Conservation (phyloP, 2,888 invertebrate species). For the Caenorhabditis japonica region DNA sequence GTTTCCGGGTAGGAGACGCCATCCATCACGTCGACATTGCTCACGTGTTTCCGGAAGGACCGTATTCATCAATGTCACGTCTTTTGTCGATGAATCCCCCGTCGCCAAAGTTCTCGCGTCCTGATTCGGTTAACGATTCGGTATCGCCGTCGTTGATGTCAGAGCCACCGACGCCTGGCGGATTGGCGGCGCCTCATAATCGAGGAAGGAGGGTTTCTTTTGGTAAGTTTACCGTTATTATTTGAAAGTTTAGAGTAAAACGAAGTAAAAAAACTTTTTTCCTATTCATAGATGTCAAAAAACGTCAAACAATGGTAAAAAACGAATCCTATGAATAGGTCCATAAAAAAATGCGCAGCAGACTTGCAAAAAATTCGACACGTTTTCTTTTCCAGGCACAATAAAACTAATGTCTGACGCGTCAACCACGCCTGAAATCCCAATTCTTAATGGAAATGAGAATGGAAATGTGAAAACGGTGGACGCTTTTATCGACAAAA, state of each 20-base stretch:
- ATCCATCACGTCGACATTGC: constrained; percentile 51
- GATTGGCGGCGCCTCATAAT: constrained; percentile 53
- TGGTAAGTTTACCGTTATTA: constrained; percentile 35
- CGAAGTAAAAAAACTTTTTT: no score
- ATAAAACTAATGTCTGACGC: constrained; percentile 60
- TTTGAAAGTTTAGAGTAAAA: no score
- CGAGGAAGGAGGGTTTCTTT: constrained; percentile 59
- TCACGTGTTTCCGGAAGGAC: constrained; percentile 54
- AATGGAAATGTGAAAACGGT: constrained; percentile 23
- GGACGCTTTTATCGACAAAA: constrained; percentile 44
- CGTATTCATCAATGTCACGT: constrained; percentile 50
- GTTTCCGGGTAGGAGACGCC: constrained; percentile 43
- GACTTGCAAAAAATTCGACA: no score
- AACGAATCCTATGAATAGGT: no score
- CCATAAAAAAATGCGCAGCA: no score
- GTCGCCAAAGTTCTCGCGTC: constrained; percentile 50
- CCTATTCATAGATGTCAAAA: no score
- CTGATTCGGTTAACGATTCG: constrained; percentile 45
- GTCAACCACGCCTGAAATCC: constrained; percentile 37
- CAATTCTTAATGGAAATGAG: constrained; percentile 35
- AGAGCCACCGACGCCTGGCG: constrained; percentile 38
- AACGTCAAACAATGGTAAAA: no score
- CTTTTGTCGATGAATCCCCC: constrained; percentile 55
- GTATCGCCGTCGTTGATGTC: constrained; percentile 33
- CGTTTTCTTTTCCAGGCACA: constrained; percentile 59